Evolutionary conservation across 2,113 vertebrate species (phyloP).

Genomic region (Actenoides hombroni): DNA sequence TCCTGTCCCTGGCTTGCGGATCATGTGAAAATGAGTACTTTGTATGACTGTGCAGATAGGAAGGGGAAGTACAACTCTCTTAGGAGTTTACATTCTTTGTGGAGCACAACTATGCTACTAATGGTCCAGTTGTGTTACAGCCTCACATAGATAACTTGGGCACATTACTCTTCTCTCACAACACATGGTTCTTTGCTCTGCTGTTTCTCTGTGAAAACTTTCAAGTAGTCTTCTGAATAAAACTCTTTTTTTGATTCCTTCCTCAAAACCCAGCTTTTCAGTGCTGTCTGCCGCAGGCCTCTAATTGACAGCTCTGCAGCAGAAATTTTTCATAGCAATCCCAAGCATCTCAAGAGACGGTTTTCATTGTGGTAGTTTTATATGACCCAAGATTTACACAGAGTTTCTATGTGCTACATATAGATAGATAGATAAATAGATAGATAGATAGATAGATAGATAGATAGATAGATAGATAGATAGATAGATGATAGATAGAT

Average conservation of each 20-base stretch:
- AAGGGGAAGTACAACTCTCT: background rate
- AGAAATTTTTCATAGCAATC: background rate
- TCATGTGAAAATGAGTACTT: background rate
- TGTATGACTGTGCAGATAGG: background rate
- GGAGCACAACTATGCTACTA: background rate
- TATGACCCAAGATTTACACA: background rate
- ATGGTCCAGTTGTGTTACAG: background rate
- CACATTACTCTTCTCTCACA: background rate
- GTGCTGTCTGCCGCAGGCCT: background rate
- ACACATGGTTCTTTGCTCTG: background rate
- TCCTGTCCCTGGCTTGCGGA: background rate
- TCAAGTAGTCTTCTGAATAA: background rate
- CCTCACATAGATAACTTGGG: background rate
- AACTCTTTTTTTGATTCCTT: background rate
- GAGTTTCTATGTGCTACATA: background rate
- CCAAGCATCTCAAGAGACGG: background rate
- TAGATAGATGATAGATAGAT: background rate
- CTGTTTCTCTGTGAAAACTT: background rate
- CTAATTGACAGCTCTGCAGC: background rate
- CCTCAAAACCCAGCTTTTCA: background rate
- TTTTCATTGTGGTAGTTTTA: background rate
- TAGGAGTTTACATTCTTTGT: background rate
- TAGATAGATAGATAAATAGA: background rate
- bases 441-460: background rate
- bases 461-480: background rate